These are phyloP conservation scores for Periphyllus acericola DNA, from an alignment of 2,888 invertebrate genomes.

Conservation along the genomic window DNA sequence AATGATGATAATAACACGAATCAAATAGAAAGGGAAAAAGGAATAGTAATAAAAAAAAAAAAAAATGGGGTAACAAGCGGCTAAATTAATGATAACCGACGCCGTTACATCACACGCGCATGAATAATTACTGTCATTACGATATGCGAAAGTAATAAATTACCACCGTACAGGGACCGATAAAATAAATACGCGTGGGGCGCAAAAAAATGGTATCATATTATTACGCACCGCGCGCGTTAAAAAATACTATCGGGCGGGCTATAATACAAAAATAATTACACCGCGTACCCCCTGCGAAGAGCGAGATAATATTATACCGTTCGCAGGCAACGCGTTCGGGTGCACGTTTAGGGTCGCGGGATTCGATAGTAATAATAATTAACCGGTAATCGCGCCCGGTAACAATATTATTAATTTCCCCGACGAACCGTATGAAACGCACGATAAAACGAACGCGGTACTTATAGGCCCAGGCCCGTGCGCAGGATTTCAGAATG, in stretches of 20 bases:
- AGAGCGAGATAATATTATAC: too few species aligned
- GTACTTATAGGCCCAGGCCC: too few species aligned
- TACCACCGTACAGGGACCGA: conserved; percentile 49
- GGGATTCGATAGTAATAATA: too few species aligned
- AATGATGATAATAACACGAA: conserved; percentile 12
- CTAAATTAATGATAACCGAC: conserved; percentile 53
- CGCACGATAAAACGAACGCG: too few species aligned
- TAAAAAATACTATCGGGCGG: neutral
- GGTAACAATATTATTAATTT: too few species aligned
- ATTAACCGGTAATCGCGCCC: too few species aligned
- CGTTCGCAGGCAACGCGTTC: too few species aligned
- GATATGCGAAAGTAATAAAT: conserved; percentile 48
- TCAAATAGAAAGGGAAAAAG: neutral
- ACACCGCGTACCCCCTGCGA: too few species aligned
- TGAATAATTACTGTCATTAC: conserved; percentile 51
- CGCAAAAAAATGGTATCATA: neutral
- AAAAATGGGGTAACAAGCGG: conserved; percentile 36
- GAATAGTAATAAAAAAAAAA: conserved; percentile 25
- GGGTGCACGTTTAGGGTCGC: too few species aligned
- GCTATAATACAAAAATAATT: too few species aligned
- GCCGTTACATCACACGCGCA: conserved; percentile 14
- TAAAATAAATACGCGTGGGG: conserved; percentile 12
- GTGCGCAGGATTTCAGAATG: too few species aligned
- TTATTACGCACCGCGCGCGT: neutral
- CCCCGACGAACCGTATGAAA: too few species aligned